Conservation (phyloP, 1,140 invertebrate species). For the Archivesica marissinica region DNA sequence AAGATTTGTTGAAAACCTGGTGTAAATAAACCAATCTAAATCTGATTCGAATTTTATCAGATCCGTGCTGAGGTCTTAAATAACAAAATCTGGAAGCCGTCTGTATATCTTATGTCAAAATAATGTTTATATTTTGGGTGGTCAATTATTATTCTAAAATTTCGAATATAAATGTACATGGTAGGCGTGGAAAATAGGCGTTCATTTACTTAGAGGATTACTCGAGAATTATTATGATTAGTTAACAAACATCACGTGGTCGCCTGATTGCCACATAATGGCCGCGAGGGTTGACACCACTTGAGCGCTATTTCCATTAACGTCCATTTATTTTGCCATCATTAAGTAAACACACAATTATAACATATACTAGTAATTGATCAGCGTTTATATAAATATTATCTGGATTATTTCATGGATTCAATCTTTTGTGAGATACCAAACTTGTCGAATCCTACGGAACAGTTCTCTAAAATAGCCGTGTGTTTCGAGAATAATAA, state of each 20-base stretch:
- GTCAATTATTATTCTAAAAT: conserved; percentile 77
- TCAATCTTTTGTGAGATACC: not conserved
- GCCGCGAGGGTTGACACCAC: conserved; percentile 51
- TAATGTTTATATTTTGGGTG: conserved; percentile 79
- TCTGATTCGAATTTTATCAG: conserved; percentile 47
- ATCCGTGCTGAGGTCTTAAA: conserved; percentile 40
- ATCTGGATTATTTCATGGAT: conserved; percentile 45
- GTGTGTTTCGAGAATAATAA: not conserved
- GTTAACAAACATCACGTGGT: conserved; percentile 47
- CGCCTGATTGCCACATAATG: conserved; percentile 70
- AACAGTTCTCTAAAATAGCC: not conserved
- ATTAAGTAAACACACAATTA: conserved; percentile 71
- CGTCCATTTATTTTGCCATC: conserved; percentile 76
- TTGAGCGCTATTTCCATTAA: conserved; percentile 58
- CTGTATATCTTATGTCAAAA: conserved; percentile 54
- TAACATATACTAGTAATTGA: conserved; percentile 19
- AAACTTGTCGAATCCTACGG: not conserved
- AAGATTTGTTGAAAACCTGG: conserved; percentile 56
- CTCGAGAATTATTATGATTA: conserved; percentile 66
- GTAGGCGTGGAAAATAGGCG: conserved; percentile 77
- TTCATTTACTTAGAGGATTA: conserved; percentile 76
- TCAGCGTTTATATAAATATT: conserved; percentile 40
- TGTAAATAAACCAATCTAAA: conserved; percentile 28
- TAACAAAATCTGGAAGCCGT: conserved; percentile 54
- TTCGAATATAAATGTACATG: conserved; percentile 76